Evolutionary conservation across 2,113 vertebrate genomes (phyloP).

Genomic region (Lepus timidus): DNA sequence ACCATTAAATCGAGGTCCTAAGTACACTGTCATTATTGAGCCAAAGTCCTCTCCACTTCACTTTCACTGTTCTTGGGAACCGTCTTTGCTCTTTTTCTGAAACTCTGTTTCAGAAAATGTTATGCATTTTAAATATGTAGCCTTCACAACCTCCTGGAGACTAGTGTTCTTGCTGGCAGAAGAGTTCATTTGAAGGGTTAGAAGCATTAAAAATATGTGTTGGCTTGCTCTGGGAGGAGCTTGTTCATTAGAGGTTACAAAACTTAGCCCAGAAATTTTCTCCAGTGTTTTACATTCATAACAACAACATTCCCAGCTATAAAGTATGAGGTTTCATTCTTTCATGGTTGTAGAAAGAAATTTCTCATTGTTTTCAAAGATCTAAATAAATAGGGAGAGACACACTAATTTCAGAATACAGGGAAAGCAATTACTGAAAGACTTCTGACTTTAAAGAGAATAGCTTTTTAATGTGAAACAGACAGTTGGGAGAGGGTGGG

Average conservation of each 20-base stretch:
- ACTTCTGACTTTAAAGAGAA: conserved; percentile 28
- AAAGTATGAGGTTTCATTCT: conserved; percentile 52
- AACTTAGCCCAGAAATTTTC: conserved; percentile 6
- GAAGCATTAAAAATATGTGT: conserved; percentile 48
- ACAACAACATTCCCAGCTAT: neutral
- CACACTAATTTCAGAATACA: conserved; percentile 25
- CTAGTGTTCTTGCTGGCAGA: neutral
- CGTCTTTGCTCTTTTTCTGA: neutral
- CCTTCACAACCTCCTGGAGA: neutral
- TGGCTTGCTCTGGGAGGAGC: conserved; percentile 63
- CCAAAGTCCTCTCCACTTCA: neutral
- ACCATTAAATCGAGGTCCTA: neutral
- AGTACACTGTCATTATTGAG: neutral
- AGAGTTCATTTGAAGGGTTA: neutral
- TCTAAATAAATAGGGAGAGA: conserved; percentile 59
- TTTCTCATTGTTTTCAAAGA: conserved; percentile 28
- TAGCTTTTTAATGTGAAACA: conserved; percentile 39
- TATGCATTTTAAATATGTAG: neutral
- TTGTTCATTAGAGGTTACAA: neutral
- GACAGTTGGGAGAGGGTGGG: neutral
- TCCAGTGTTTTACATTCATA: conserved; percentile 58
- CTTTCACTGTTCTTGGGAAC: neutral
- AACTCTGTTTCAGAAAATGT: neutral
- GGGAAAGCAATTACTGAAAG: conserved; percentile 65
- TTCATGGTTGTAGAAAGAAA: neutral